These are phyloP conservation scores for Vombatus ursinus DNA, from an alignment of 2,113 vertebrate species.

Conservation along the genomic window DNA sequence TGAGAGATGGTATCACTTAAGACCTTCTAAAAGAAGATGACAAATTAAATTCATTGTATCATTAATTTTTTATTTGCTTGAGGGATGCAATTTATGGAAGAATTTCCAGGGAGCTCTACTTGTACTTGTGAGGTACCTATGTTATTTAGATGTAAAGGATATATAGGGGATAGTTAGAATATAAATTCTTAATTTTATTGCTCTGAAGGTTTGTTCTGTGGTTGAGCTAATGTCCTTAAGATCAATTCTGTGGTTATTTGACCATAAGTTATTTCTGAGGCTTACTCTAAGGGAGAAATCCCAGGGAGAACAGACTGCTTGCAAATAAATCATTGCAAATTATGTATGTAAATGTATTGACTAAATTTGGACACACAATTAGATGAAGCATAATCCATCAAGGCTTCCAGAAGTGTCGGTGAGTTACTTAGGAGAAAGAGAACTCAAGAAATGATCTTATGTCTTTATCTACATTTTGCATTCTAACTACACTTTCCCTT, in stretches of 20 bases:
- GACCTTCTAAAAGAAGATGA: background rate
- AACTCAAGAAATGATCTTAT: conserved; percentile 6
- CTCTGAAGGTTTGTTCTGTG: conserved; percentile 10
- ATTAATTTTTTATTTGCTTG: conserved; percentile 19
- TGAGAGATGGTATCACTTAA: background rate
- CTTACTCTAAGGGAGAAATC: background rate
- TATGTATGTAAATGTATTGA: background rate
- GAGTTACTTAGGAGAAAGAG: conserved; percentile 17
- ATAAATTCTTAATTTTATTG: background rate
- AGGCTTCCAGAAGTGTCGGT: background rate
- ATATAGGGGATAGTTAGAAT: background rate
- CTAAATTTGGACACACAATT: background rate
- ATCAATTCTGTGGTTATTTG: background rate
- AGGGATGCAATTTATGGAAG: background rate
- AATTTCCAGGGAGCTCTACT: conserved; percentile 18
- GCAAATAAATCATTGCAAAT: conserved; percentile 7
- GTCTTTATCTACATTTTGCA: background rate
- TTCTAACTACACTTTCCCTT: background rate
- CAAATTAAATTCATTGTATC: conserved; percentile 1
- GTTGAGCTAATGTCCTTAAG: background rate
- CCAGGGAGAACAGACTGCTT: background rate
- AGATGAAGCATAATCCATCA: background rate
- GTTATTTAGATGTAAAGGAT: conserved; percentile 7
- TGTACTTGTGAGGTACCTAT: background rate
- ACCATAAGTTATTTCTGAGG: background rate